These are phyloP conservation scores for Cotesia typhae DNA, from an alignment of 1,140 invertebrate species.

Conservation along the genomic window DNA sequence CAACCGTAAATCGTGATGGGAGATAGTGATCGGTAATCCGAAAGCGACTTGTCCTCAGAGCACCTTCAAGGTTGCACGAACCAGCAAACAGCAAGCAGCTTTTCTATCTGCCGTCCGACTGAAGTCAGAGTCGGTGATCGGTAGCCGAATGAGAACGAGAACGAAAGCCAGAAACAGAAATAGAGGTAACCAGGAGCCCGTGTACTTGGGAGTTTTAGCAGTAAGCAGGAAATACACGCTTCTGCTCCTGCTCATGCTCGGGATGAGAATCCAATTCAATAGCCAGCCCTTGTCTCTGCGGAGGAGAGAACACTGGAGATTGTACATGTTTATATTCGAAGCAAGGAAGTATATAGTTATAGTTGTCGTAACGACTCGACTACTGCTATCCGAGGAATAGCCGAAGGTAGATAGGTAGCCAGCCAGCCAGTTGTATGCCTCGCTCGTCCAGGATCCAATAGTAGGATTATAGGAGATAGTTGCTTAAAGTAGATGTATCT, in stretches of 20 bases:
- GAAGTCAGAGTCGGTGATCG: slow-evolving; percentile 39
- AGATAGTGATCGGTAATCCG: slow-evolving; percentile 46
- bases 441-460: background rate
- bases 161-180: slow-evolving; percentile 45
- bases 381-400: too few relatives aligned
- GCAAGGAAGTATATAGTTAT: too few relatives aligned
- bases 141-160: slow-evolving; percentile 31
- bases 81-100: slow-evolving; percentile 16
- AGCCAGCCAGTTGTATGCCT: too few relatives aligned
- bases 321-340: too few relatives aligned
- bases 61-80: slow-evolving; percentile 44
- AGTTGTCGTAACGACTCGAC: too few relatives aligned
- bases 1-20: slow-evolving; percentile 44
- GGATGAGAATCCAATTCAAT: slow-evolving; percentile 11
- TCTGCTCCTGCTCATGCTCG: background rate
- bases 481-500: slow-evolving; percentile 45
- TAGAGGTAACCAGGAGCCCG: too few relatives aligned
- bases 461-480: slow-evolving; percentile 10
- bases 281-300: background rate
- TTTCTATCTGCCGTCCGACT: slow-evolving; percentile 9
- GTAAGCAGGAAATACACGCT: too few relatives aligned
- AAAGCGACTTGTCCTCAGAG: slow-evolving; percentile 42
- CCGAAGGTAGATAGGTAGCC: too few relatives aligned
- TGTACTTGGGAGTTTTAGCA: background rate
- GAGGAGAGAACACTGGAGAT: slow-evolving; percentile 17